phyloP scores from a whole-genome alignment of 2,888 invertebrate genomes.

The Leucoptera coffeella region DNA sequence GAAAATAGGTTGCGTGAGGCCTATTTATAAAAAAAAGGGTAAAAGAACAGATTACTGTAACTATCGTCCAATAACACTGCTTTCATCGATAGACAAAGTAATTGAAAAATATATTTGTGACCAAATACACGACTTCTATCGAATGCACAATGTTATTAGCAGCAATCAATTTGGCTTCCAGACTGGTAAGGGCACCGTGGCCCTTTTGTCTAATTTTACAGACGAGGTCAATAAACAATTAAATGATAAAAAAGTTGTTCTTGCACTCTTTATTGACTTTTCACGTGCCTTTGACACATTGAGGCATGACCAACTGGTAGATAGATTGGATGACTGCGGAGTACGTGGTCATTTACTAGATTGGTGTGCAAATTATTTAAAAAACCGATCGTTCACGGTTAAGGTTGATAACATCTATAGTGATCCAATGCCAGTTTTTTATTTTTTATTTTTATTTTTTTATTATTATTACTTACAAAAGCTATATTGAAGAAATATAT shows the following conservation, averaged over 20 bases:
- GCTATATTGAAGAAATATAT: too few species aligned
- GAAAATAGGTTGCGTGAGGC: conserved; percentile 8
- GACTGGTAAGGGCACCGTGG: background rate
- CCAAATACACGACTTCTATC: conserved; percentile 5
- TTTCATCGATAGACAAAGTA: conserved; percentile 9
- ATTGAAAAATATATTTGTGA: conserved; percentile 8
- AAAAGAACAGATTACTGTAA: conserved; percentile 4
- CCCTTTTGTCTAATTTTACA: background rate
- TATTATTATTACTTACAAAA: background rate
- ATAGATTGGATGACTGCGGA: background rate
- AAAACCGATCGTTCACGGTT: background rate
- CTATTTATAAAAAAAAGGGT: conserved; percentile 8
- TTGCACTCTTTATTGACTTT: conserved; percentile 1
- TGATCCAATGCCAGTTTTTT: background rate
- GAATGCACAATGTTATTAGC: conserved; percentile 4
- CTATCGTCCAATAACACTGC: conserved; percentile 8
- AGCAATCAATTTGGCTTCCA: too few species aligned
- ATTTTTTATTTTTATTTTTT: background rate
- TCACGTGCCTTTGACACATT: background rate
- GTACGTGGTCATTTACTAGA: background rate
- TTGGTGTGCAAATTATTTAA: background rate
- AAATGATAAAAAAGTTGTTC: background rate
- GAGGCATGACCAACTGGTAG: background rate
- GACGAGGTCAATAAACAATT: background rate
- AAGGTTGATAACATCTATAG: background rate